Evolutionary conservation across 1,140 invertebrate genomes (phyloP), one percentile per base, ranked within the genome.

Genomic region (Rhyzopertha dominica): DNA sequence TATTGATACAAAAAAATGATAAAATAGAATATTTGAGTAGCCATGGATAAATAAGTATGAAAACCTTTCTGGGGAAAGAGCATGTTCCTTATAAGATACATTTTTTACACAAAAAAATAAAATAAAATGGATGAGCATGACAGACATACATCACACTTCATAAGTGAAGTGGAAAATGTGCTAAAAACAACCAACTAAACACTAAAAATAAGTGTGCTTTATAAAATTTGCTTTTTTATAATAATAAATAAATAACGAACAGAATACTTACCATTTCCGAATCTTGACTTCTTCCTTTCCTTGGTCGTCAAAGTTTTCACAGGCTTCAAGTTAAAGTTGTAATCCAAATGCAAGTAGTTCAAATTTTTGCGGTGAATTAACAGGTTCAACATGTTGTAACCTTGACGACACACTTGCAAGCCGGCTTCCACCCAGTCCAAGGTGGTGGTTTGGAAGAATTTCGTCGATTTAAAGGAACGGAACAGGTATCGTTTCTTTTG

Each of bases 371-470:
- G 85, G 73, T 99, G 97, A 64, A 99, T 99, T 31, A 99, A 74
- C 25, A 99, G 74, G 70, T 99, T 99, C 7, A 99, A 73, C 97
- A 99, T 99, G 67, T 99, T 99, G 71, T 99, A 99, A 9, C 97
- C 97, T 70, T 99, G 97, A 9, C 96, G 78, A 66, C 97, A 98
- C 0, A 99, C 97, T 74, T 95, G 89, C 4, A 99, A 70, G 18
- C 96, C 96, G 38, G 94, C 95, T 72, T 99, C 97, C 1, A 99
- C 96, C 97, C 97, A 99, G 71, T 99, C 97, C 43, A 99, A 74
- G 1, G 94, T 96, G 10, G 97, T 99, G 0, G 92, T 95, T 81
- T 99, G 96, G 77, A 99, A 99, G 72, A 99, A 99, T 70, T 99
- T 99, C 0, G 97, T 99, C 0, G 95, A 89, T 71, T 99, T 99